Conservation (phyloP, 2,888 invertebrate genomes). For the Phasia obesa region DNA sequence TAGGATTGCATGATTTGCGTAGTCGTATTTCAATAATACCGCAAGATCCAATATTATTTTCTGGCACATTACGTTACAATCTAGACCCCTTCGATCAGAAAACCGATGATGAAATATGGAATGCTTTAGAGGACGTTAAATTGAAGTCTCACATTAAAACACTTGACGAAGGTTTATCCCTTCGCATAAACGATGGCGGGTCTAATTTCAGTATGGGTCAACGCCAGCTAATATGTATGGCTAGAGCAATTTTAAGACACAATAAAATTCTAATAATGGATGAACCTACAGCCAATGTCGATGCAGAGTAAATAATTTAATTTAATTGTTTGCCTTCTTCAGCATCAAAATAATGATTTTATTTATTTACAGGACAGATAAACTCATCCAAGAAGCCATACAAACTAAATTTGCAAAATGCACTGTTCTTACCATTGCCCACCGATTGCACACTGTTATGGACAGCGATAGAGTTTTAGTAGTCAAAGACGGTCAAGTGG, state of each 20-base stretch:
- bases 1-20: conserved; percentile 90
- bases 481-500: conserved; percentile 88
- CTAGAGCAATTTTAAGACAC: conserved; percentile 90
- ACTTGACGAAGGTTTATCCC: too few relatives aligned
- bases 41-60: conserved; percentile 95
- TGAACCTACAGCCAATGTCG: conserved; percentile 96
- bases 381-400: conserved; percentile 91
- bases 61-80: conserved; percentile 91
- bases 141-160: conserved; percentile 77
- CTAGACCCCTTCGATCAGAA: conserved; percentile 92
- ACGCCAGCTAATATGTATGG: conserved; percentile 93
- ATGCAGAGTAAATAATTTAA: conserved; percentile 78
- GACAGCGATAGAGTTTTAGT: conserved; percentile 93
- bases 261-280: conserved; percentile 93
- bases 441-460: conserved; percentile 94
- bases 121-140: conserved; percentile 90
- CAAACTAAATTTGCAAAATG: conserved; percentile 90
- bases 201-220: conserved; percentile 94
- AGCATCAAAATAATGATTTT: conserved; percentile 82
- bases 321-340: too few relatives aligned
- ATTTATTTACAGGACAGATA: conserved; percentile 86
- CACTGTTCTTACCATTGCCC: conserved; percentile 96
- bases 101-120: conserved; percentile 89
- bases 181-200: conserved; percentile 85
- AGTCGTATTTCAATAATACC: conserved; percentile 95